Percentiles rank a stretch among this genome's conserved stretches.
Conservation (phyloP, 2,797 vertebrate species). For the Pipistrellus nathusii region DNA sequence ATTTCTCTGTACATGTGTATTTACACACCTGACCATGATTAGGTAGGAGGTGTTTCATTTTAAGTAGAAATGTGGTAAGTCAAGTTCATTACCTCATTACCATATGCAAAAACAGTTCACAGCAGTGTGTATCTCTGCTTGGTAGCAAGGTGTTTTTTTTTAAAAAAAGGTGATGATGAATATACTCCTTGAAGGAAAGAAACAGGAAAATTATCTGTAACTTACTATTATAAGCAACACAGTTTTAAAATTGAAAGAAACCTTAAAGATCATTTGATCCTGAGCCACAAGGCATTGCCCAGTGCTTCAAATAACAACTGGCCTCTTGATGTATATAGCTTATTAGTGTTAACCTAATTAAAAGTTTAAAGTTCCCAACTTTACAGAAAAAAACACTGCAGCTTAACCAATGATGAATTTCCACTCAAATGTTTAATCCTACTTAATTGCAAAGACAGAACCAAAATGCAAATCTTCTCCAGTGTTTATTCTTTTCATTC, state of each 20-base stretch:
- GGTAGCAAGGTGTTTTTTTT: not conserved
- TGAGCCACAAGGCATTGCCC: not conserved
- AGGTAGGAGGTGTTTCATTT: conserved; percentile 58
- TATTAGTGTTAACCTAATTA: conserved; percentile 30
- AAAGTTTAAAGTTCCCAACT: conserved; percentile 42
- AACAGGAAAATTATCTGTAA: conserved; percentile 46
- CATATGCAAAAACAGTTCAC: conserved; percentile 16
- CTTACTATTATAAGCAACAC: not conserved
- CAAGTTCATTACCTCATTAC: conserved; percentile 49
- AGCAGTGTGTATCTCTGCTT: not conserved
- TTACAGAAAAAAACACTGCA: conserved; percentile 51
- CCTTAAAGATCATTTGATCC: conserved; percentile 21
- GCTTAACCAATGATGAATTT: conserved; percentile 44
- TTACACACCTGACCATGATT: conserved; percentile 1
- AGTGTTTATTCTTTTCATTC: conserved; percentile 28
- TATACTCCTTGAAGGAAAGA: conserved; percentile 54
- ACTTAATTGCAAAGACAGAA: conserved; percentile 38
- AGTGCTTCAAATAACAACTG: conserved; percentile 12
- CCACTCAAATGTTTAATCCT: conserved; percentile 37
- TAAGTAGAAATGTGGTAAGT: conserved; percentile 54
- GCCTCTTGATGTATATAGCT: not conserved
- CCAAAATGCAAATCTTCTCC: not conserved
- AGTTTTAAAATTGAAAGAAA: conserved; percentile 57
- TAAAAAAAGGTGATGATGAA: conserved; percentile 56
- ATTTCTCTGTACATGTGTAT: conserved; percentile 56